These are phyloP conservation scores for Dermatophagoides farinae DNA, from an alignment of 1,140 invertebrate genomes.

Conservation along the genomic window DNA sequence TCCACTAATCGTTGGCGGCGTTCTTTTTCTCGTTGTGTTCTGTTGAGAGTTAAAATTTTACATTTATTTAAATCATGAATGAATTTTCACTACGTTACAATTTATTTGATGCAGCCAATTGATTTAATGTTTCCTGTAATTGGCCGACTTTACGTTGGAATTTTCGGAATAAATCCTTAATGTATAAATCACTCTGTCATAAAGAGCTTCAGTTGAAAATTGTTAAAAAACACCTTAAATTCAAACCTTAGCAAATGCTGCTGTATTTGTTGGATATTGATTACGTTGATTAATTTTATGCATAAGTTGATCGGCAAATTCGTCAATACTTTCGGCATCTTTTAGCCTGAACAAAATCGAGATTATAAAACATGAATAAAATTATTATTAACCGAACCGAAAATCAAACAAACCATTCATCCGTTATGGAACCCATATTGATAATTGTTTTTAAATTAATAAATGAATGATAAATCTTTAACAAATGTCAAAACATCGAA, in stretches of 20 bases:
- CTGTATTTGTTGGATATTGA: constrained; percentile 7
- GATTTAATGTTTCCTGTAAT: constrained; percentile 3
- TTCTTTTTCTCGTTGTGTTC: constrained; percentile 26
- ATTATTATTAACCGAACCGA: not conserved
- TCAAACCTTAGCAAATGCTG: not conserved
- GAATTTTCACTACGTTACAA: not conserved
- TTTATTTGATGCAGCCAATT: not conserved
- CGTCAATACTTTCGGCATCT: constrained; percentile 7
- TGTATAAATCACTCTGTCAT: constrained; percentile 1
- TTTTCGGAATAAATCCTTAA: constrained; percentile 4
- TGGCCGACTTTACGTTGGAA: not conserved
- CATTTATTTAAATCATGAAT: not conserved
- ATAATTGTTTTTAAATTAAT: not conserved
- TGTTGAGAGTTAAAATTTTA: constrained; percentile 10
- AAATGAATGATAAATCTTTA: not conserved
- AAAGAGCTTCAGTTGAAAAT: not conserved
- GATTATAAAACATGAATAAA: not conserved
- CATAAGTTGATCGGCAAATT: constrained; percentile 8
- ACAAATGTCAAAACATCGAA: too few species aligned
- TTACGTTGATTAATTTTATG: constrained; percentile 11
- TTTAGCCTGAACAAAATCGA: not conserved
- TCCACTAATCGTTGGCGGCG: constrained; percentile 26
- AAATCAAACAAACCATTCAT: not conserved
- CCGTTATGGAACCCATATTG: not conserved
- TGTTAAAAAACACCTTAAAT: not conserved